These are phyloP conservation scores for Ursus arctos DNA, from an alignment of 2,113 vertebrate species.

Conservation along the genomic window DNA sequence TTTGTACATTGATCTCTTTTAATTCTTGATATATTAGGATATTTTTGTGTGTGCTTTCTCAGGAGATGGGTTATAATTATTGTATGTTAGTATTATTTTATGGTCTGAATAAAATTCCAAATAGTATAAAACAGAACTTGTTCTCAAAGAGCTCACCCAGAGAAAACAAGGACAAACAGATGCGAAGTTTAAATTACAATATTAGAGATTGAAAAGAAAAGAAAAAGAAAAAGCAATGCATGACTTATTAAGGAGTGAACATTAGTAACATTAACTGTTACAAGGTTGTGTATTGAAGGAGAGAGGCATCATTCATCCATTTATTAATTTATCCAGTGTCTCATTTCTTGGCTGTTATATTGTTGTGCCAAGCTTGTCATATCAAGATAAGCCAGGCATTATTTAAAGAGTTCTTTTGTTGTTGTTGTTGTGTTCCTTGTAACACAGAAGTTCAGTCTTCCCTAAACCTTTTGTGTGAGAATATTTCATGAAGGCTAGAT, in stretches of 20 bases:
- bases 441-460: not conserved
- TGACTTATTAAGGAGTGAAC: not conserved
- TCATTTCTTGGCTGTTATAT: not conserved
- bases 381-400: not conserved
- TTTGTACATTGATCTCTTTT: not conserved
- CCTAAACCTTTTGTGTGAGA: not conserved
- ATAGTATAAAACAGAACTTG: not conserved
- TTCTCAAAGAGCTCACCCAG: not conserved
- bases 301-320: not conserved
- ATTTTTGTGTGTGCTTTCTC: not conserved
- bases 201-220: not conserved
- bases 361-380: not conserved
- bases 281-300: not conserved
- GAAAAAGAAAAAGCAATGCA: not conserved
- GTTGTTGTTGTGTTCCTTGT: not conserved
- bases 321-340: not conserved
- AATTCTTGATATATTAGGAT: not conserved
- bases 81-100: not conserved
- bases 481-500: not conserved
- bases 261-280: not conserved
- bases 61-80: not conserved
- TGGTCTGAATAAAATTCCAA: not conserved
- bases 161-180: not conserved
- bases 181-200: not conserved
- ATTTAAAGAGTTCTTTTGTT: not conserved